These are phyloP conservation scores for Tokudaia tokunoshimensis DNA, from an alignment of 2,797 vertebrate genomes.

Conservation along the genomic window DNA sequence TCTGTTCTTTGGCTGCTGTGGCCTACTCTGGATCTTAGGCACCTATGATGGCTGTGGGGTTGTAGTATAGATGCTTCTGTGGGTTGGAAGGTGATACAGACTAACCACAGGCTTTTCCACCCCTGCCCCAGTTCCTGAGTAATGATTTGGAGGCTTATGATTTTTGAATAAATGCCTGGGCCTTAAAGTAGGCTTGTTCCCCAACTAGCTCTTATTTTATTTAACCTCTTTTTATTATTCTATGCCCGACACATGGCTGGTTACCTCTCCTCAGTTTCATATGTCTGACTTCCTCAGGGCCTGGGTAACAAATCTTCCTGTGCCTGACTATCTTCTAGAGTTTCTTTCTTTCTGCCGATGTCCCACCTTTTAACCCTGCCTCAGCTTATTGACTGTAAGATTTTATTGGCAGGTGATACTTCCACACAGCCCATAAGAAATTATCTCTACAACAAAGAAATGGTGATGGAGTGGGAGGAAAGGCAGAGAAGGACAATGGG, in stretches of 20 bases:
- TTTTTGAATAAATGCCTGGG: neutral
- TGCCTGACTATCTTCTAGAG: too few relatives aligned
- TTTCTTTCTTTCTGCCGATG: too few relatives aligned
- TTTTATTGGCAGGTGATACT: neutral
- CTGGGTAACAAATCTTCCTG: neutral
- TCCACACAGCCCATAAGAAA: neutral
- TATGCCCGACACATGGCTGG: neutral
- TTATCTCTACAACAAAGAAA: neutral
- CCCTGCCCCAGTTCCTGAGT: neutral
- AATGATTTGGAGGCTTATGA: neutral
- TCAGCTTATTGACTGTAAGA: neutral
- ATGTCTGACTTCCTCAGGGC: neutral
- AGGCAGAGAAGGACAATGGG: neutral
- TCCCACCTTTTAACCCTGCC: neutral
- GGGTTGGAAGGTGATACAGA: neutral
- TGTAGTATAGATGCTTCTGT: neutral
- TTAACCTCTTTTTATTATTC: neutral
- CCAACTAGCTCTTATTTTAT: neutral
- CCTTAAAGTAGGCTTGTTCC: neutral
- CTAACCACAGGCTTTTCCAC: neutral
- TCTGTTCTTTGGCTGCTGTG: neutral
- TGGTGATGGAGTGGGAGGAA: neutral
- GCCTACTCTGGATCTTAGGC: neutral
- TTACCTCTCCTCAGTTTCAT: neutral
- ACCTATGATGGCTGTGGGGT: neutral